Conservation (phyloP, 2,888 invertebrate genomes). For the Synanthedon andrenaeformis region DNA sequence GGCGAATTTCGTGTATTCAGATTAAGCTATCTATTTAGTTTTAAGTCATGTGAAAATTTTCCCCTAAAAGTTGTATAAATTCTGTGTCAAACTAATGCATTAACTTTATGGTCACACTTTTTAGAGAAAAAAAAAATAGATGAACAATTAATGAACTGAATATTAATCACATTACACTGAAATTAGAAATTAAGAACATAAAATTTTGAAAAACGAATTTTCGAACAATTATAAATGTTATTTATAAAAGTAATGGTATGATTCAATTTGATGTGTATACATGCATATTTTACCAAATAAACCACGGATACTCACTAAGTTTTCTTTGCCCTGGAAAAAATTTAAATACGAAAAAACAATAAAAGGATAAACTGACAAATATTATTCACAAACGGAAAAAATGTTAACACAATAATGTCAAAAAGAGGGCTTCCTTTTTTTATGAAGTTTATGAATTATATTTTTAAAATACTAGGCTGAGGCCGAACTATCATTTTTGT, state of each 20-base stretch:
- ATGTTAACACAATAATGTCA: background rate
- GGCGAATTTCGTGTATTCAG: no score
- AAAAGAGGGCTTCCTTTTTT: background rate
- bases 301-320: constrained; percentile 59
- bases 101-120: background rate
- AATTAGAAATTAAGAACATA: background rate
- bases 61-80: no score
- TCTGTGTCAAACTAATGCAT: no score
- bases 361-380: constrained; percentile 20
- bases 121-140: background rate
- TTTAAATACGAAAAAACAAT: constrained; percentile 46
- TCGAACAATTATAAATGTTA: constrained; percentile 3
- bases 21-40: no score
- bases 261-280: constrained; percentile 11
- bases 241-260: constrained; percentile 2
- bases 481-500: no score
- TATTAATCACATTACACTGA: background rate
- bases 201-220: background rate
- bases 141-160: background rate
- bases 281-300: constrained; percentile 44
- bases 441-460: background rate
- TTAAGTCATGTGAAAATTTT: no score
- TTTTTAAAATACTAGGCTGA: background rate
- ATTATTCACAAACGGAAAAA: constrained; percentile 46
- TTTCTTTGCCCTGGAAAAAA: constrained; percentile 66